Evolutionary conservation across 1,140 invertebrate species (phyloP), one percentile per base, ranked within the genome.

Genomic region (Sycophaga agraensis): DNA sequence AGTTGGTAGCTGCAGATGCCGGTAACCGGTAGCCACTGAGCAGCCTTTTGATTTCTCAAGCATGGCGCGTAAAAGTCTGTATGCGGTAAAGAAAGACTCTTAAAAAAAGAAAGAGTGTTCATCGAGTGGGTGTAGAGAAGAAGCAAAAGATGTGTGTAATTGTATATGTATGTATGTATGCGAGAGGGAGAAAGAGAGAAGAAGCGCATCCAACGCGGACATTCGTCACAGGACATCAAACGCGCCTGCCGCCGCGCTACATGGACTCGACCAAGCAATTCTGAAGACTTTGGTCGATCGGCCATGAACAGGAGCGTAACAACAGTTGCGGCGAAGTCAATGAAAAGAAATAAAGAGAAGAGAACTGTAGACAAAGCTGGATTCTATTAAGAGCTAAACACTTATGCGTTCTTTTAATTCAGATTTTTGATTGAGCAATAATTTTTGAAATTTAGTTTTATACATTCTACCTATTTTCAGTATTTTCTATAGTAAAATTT

Each of bases 181-280:
- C n/a, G 53, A 66, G 56, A 63, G 59, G 64, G 46, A 68, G 64
- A 68, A 57, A 68, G 64, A 64, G 51, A 68, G 62, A 66, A 66
- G 64, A 69, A 62, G 67, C 63, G 66, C 66, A 61, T 70, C 67
- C 66, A 78, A 78, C 75, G 70, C 70, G 74, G 73, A 79, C 74
- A 79, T 78, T 78, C 77, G 74, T 78, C 75, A 77, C 77, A 78
- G 73, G 72, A 76, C 76, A 76, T 78, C 77, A 79, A 79, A 79
- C 73, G 74, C 72, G 68, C 69, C 65, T 73, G 76, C 73, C 76
- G 75, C 71, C 74, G 67, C n/a, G 71, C 72, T 70, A 70, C 66
- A 73, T 71, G 73, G 70, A 69, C n/a, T n/a, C 70, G 73, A 72
- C 71, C 73, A 70, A 69, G 72, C 72, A 72, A 75, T 71, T 76